Conservation (phyloP, 1,140 invertebrate genomes). For the Rhizoglyphus robini region DNA sequence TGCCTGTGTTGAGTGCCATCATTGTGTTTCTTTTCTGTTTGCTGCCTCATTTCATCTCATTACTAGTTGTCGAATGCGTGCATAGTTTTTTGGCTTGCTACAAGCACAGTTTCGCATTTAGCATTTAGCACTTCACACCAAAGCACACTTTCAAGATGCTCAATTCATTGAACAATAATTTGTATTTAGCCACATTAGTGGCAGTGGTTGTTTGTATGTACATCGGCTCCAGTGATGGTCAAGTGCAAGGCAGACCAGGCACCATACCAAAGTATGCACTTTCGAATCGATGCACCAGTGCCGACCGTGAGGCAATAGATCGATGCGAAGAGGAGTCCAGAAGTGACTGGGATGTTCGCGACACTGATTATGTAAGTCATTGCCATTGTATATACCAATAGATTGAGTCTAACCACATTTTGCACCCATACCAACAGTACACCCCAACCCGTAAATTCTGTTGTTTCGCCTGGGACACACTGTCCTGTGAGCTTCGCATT, state of each 20-base stretch:
- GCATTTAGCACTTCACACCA: too few species aligned
- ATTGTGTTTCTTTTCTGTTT: too few species aligned
- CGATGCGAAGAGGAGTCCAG: neutral
- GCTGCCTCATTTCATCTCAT: too few species aligned
- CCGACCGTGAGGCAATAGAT: neutral
- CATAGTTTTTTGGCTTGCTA: too few species aligned
- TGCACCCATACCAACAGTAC: neutral
- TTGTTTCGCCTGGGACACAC: conserved; percentile 14
- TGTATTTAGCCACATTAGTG: too few species aligned
- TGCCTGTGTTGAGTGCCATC: too few species aligned
- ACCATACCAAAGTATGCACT: neutral
- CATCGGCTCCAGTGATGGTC: neutral
- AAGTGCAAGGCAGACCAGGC: neutral
- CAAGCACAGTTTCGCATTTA: too few species aligned
- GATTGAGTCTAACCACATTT: neutral
- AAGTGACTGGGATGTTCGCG: neutral
- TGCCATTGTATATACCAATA: neutral
- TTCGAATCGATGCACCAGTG: neutral
- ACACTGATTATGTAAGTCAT: conserved; percentile 1
- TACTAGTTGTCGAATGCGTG: too few species aligned
- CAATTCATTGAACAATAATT: too few species aligned
- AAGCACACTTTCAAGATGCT: too few species aligned
- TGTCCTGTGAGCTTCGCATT: conserved; percentile 5
- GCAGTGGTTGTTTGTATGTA: too few species aligned
- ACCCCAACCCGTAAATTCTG: conserved; percentile 7